Base-by-base conservation (phyloP, 2,113 vertebrate genomes). In the Salvelinus namaycush region DNA sequence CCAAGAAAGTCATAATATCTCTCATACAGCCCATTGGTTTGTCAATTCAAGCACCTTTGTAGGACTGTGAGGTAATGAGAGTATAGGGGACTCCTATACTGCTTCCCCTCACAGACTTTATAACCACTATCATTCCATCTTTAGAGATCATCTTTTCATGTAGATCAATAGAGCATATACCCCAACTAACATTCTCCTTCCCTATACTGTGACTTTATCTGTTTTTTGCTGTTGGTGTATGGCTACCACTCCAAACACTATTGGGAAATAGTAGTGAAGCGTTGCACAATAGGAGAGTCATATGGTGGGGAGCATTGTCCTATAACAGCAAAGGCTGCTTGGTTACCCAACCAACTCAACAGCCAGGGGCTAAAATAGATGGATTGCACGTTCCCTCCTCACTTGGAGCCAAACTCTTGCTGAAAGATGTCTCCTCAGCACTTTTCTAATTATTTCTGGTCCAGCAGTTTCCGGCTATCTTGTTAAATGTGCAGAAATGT, bases 301-400 rank as follows among this genome's bases (percentile, higher is more conserved):
- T 72, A 73, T 73, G 86, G 79, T 86, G 83, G 83, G 5, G 71
- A 85, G 75, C 75, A 59, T 59, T 18, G 86, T 88, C 81, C 81
- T 92, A 86, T 73, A 83, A 90, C 86, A 86, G 84, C 85, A 87
- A 80, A 84, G 87, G 77, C 81, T 83, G 79, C 51, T 81, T 82
- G 86, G 87, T 94, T 93, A 89, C 91, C 79, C 91, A 93, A 92
- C 81, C 90, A 80, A 81, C 89, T 79, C 88, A 92, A 91, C 90
- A 92, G 90, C 87, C 90, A 31, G 75, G 29, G 68, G 87, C 75
- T 75, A 89, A 93, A 92, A 91, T 88, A 91, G 87, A 93, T 62
- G 67, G 81, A 79, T 84, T 49, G 79, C 62, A 73, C 78, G 82
- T 85, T 76, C 51, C 16, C 84, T 84, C 80, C 81, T 90, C 86